A percentile compares a stretch with the other conserved stretches of the same genome.
phyloP scores from a whole-genome alignment of 1,140 invertebrate species.

The Mercenaria mercenaria region DNA sequence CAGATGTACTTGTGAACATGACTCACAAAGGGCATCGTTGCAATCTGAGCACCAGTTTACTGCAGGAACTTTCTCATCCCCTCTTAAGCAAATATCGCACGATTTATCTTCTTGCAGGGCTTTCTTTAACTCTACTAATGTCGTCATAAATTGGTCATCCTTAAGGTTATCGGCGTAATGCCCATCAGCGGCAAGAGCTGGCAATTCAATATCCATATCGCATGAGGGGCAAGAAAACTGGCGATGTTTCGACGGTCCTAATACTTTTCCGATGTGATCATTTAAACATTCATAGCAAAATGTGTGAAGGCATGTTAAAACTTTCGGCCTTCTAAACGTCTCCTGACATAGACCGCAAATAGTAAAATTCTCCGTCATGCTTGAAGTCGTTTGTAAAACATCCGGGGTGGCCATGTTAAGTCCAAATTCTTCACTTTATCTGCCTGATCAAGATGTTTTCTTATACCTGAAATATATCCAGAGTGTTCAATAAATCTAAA shows the following conservation, averaged over 20 bases:
- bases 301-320: slow-evolving; percentile 84
- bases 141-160: slow-evolving; percentile 75
- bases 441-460: slow-evolving; percentile 4
- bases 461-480: neutral
- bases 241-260: slow-evolving; percentile 65
- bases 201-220: slow-evolving; percentile 72
- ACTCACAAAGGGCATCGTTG: slow-evolving; percentile 91
- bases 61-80: slow-evolving; percentile 66
- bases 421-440: neutral
- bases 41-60: slow-evolving; percentile 88
- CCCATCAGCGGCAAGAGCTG: slow-evolving; percentile 60
- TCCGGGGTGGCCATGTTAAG: slow-evolving; percentile 58
- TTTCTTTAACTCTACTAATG: slow-evolving; percentile 72
- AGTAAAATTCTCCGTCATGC: slow-evolving; percentile 57
- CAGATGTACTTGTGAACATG: slow-evolving; percentile 90
- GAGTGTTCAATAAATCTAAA: slow-evolving; percentile 32
- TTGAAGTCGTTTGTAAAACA: slow-evolving; percentile 46
- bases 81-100: slow-evolving; percentile 77
- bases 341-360: slow-evolving; percentile 68
- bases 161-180: slow-evolving; percentile 67
- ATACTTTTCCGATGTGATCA: slow-evolving; percentile 64
- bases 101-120: slow-evolving; percentile 72
- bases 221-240: slow-evolving; percentile 81
- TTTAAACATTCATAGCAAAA: slow-evolving; percentile 83
- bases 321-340: slow-evolving; percentile 74